Evolutionary conservation across 1,140 invertebrate species (phyloP), one percentile per base, ranked within the genome.

Genomic region (Diabrotica undecimpunctata): DNA sequence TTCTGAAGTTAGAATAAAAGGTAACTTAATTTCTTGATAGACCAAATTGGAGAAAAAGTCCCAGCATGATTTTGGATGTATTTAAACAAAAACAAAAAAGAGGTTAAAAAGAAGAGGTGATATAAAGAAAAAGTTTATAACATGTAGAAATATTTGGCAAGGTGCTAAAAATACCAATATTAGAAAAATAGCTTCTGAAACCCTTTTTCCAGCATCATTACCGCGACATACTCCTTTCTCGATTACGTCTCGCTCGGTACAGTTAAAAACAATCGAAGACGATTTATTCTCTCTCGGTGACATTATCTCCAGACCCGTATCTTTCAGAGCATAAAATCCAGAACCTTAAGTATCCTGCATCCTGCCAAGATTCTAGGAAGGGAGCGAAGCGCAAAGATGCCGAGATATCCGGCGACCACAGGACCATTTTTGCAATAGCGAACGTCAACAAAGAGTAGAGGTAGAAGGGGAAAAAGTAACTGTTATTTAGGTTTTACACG

Each of bases 281-380:
- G 41, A 46, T 46, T 46, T 46, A 46, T 46, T n/a, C 41, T n/a
- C 8, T 10, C 41, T 46, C 8, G 8, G 41, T 10, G n/a, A 46
- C n/a, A 46, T 46, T 46, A 46, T 46, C 41, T 46, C 41, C 41
- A 46, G 41, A 46, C 41, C 41, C 41, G 41, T 46, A 46, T 46
- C 41, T 10, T 46, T 6, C n/a, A 8, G 41, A 46, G 41, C 41
- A 46, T 46, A n/a, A 46, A 46, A 46, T 46, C 41, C 41, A 46
- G 41, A 46, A 8, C 41, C 3, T 46, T 46, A 46, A 46, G 41
- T 46, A 46, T 46, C 41, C 41, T 46, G 41, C 41, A 46, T 46
- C 41, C 41, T 46, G 41, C 41, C n/a, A 46, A 46, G 41, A 46
- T 46, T 46, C 41, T 46, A 46, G 41, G 41, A 46, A 46, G n/a